Percentiles rank a stretch among this genome's conserved stretches.
These are phyloP conservation scores for Pseudomyrmex sp. DNA, from an alignment of 1,140 invertebrate genomes.

Conservation along the genomic window DNA sequence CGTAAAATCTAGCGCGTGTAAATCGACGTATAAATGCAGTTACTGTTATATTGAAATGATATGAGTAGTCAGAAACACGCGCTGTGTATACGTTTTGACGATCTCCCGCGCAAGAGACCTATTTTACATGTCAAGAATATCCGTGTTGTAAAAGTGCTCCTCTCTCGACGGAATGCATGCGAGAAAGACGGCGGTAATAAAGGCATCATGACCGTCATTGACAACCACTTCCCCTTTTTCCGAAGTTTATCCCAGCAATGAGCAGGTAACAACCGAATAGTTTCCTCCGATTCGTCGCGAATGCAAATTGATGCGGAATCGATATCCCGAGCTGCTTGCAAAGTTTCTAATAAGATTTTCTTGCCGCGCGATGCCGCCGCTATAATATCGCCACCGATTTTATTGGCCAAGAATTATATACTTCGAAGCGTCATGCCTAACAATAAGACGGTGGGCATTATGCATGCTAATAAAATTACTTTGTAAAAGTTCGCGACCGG, in stretches of 20 bases:
- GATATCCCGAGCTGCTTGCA: constrained; percentile 70
- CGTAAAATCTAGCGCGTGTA: neutral
- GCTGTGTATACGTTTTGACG: neutral
- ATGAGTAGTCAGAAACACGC: neutral
- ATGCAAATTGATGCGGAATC: constrained; percentile 80
- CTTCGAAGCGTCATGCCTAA: neutral
- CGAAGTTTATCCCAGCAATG: neutral
- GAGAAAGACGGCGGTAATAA: constrained; percentile 64
- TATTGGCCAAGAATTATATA: constrained; percentile 7
- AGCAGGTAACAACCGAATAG: constrained; percentile 72
- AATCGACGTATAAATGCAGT: constrained; percentile 1
- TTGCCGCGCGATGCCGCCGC: constrained; percentile 13
- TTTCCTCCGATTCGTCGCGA: constrained; percentile 72
- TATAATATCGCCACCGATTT: constrained; percentile 28
- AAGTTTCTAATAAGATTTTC: constrained; percentile 79
- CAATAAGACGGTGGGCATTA: neutral
- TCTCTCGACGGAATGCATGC: constrained; percentile 34
- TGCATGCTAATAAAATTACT: neutral
- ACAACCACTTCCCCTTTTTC: constrained; percentile 55
- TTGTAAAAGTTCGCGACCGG: neutral
- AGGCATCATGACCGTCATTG: constrained; percentile 69
- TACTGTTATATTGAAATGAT: neutral
- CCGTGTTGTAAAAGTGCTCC: constrained; percentile 21
- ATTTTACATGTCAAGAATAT: constrained; percentile 46
- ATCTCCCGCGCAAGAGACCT: neutral